These are phyloP conservation scores for Rhinella marina DNA, from an alignment of 2,797 vertebrate species.

Conservation along the genomic window DNA sequence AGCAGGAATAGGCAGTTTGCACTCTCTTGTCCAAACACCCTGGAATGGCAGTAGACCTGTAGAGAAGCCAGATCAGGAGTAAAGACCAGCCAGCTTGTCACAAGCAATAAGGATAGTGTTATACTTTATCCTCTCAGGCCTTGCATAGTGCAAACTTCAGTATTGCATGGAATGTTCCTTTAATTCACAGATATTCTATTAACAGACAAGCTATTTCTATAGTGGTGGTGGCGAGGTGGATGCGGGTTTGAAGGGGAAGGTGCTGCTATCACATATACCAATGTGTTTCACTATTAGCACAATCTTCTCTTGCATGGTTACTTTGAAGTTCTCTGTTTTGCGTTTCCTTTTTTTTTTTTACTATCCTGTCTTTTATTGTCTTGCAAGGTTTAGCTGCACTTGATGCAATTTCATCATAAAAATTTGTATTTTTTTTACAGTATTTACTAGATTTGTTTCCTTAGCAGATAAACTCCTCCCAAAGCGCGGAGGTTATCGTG, in stretches of 20 bases:
- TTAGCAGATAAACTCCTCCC: not conserved
- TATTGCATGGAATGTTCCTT: too few species aligned
- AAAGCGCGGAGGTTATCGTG: not conserved
- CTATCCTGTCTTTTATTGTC: not conserved
- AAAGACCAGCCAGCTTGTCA: too few species aligned
- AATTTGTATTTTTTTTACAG: not conserved
- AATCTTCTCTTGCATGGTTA: not conserved
- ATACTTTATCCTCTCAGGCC: too few species aligned
- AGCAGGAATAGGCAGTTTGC: too few species aligned
- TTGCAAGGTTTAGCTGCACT: not conserved
- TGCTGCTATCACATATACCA: not conserved
- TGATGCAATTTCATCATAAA: not conserved
- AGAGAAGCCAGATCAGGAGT: too few species aligned
- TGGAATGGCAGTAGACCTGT: too few species aligned
- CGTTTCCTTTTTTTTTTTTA: slow-evolving; percentile 25
- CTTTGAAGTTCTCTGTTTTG: not conserved
- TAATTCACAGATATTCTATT: not conserved
- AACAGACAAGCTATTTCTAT: not conserved
- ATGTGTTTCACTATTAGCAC: not conserved
- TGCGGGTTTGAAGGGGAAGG: not conserved
- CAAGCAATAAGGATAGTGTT: too few species aligned
- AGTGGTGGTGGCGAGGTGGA: not conserved
- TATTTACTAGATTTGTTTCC: not conserved
- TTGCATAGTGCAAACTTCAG: too few species aligned
- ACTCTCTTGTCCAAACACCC: too few species aligned